Conservation (phyloP, 2,888 invertebrate species). For the Drosophila kuntzei region DNA sequence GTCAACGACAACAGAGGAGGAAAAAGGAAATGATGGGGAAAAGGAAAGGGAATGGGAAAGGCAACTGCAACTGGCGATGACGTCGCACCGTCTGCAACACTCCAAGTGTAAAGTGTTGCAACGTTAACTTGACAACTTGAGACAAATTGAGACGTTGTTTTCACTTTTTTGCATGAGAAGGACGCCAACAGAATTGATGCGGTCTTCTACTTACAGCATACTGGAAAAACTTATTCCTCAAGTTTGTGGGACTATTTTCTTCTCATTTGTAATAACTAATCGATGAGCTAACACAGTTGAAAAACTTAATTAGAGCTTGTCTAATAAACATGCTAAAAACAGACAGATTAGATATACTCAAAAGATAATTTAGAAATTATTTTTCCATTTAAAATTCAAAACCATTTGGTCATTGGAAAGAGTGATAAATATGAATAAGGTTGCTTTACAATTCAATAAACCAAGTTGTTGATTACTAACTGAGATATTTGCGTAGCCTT, state of each 20-base stretch:
- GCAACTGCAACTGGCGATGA: conserved; percentile 37
- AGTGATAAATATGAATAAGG: neutral
- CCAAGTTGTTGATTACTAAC: neutral
- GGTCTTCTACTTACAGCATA: conserved; percentile 4
- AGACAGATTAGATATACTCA: too few relatives aligned
- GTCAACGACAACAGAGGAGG: conserved; percentile 49
- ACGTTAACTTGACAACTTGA: conserved; percentile 71
- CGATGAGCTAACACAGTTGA: neutral
- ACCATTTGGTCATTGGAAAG: too few relatives aligned
- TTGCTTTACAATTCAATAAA: neutral
- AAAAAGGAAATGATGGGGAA: neutral
- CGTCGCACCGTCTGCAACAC: conserved; percentile 41
- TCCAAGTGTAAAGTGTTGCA: conserved; percentile 60
- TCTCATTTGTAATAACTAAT: neutral
- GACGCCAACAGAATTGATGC: conserved; percentile 36
- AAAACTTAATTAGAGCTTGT: neutral
- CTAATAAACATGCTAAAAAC: neutral
- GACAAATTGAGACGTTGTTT: conserved; percentile 75
- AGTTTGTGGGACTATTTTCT: neutral
- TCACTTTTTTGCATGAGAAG: conserved; percentile 19
- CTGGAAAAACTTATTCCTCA: neutral
- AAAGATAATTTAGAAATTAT: too few relatives aligned
- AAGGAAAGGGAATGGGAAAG: neutral
- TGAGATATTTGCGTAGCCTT: neutral
- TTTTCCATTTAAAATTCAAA: too few relatives aligned